Evolutionary conservation across 2,113 vertebrate species (phyloP).

Genomic region (Martes martes): DNA sequence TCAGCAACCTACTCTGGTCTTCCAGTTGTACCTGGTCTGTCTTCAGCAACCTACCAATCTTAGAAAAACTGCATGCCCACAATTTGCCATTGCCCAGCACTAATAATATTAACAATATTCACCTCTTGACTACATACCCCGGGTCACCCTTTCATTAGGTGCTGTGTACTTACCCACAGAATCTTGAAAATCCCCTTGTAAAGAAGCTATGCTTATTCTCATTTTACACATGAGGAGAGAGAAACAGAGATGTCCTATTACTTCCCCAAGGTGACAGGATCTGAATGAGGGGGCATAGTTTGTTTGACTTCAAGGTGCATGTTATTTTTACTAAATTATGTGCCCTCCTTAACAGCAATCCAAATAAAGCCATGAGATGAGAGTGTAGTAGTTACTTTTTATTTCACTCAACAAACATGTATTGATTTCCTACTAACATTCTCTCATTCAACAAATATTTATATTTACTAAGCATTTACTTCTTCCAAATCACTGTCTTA

Average conservation of each 20-base stretch:
- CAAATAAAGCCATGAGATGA: neutral
- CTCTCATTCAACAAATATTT: constrained; percentile 23
- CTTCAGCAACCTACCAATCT: neutral
- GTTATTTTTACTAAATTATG: neutral
- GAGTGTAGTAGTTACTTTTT: neutral
- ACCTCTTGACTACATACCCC: neutral
- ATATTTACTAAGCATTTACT: constrained; percentile 35
- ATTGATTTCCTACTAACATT: constrained; percentile 15
- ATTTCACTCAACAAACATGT: constrained; percentile 25
- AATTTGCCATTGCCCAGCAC: neutral
- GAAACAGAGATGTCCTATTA: neutral
- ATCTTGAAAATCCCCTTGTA: neutral
- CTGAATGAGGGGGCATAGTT: neutral
- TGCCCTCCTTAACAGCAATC: neutral
- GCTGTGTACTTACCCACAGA: neutral
- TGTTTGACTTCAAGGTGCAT: neutral
- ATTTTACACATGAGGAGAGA: neutral
- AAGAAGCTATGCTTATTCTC: neutral
- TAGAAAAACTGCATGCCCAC: neutral
- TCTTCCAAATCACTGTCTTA: constrained; percentile 6
- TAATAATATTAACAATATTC: neutral
- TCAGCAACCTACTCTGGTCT: neutral
- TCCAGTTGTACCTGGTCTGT: neutral
- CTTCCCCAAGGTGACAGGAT: neutral
- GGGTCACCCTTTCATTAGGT: neutral